These are phyloP conservation scores for Oryzias dopingdopingensis DNA, from an alignment of 2,797 vertebrate species.

Conservation along the genomic window DNA sequence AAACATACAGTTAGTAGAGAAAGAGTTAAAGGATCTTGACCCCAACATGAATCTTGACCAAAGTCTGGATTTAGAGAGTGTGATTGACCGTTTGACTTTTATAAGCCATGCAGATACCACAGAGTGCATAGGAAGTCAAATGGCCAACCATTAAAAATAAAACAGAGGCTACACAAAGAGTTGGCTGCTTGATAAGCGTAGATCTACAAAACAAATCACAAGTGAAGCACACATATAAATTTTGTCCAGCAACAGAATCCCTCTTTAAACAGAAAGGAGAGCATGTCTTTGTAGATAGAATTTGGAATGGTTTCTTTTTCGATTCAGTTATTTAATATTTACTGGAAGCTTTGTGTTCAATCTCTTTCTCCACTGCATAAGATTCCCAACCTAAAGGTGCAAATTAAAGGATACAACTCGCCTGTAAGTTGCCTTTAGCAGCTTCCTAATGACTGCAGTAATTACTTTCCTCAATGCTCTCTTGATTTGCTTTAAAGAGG, in stretches of 20 bases:
- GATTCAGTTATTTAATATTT: neutral
- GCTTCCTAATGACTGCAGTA: constrained; percentile 8
- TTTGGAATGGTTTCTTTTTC: neutral
- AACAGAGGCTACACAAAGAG: constrained; percentile 38
- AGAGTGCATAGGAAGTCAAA: constrained; percentile 50
- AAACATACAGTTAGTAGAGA: constrained; percentile 14
- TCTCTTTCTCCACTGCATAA: constrained; percentile 1
- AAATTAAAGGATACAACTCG: constrained; percentile 19
- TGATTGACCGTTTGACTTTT: constrained; percentile 62
- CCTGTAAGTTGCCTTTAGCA: constrained; percentile 8
- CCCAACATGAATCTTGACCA: constrained; percentile 34
- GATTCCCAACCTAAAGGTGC: constrained; percentile 10
- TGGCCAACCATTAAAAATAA: constrained; percentile 49
- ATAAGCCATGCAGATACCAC: constrained; percentile 61
- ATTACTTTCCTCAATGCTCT: constrained; percentile 24
- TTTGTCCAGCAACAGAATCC: constrained; percentile 54
- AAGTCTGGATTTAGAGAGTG: constrained; percentile 37
- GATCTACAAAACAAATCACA: constrained; percentile 48
- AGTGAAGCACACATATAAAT: constrained; percentile 56
- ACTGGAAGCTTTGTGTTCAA: constrained; percentile 13
- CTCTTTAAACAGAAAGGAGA: constrained; percentile 67
- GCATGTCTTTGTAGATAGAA: neutral
- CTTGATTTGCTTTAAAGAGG: constrained; percentile 71
- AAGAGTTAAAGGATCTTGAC: constrained; percentile 24
- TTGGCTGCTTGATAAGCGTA: constrained; percentile 48